Percentiles rank a stretch among this genome's conserved stretches.
Conservation (phyloP, 2,888 invertebrate genomes). For the Aporophyla lueneburgensis region DNA sequence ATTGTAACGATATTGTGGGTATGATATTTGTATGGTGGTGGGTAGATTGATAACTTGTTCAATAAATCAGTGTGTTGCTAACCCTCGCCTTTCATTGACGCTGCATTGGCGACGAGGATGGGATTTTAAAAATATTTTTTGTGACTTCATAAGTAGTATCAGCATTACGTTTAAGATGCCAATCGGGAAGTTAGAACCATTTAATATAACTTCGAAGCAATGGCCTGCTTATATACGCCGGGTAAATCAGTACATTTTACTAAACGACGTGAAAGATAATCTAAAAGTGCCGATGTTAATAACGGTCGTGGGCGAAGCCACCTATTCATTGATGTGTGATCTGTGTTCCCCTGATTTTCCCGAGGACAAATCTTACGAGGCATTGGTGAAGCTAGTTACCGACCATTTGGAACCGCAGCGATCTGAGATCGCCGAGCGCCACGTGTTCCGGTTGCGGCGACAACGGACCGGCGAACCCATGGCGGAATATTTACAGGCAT, state of each 20-base stretch:
- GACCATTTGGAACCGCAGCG: conserved; percentile 32
- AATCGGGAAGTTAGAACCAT: neutral
- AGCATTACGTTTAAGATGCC: neutral
- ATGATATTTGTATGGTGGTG: no score
- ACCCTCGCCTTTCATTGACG: no score
- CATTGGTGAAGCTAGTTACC: conserved; percentile 18
- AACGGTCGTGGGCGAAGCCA: neutral
- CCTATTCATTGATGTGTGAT: conserved; percentile 10
- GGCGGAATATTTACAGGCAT: no score
- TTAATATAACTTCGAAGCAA: neutral
- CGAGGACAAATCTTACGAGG: conserved; percentile 11
- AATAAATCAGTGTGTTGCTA: no score
- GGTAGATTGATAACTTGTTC: no score
- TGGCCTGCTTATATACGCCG: neutral
- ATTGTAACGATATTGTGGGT: no score
- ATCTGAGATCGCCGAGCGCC: conserved; percentile 21
- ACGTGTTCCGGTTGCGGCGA: neutral
- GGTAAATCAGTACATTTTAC: neutral
- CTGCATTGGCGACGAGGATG: no score
- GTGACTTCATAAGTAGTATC: no score
- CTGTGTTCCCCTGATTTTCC: conserved; percentile 24
- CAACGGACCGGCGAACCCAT: neutral
- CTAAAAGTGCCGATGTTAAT: neutral
- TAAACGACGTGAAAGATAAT: neutral
- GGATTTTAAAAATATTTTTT: no score